Percentiles rank a stretch among this genome's conserved stretches.
phyloP scores from a whole-genome alignment of 2,113 vertebrate genomes.

The Romanogobio albipinnatus region DNA sequence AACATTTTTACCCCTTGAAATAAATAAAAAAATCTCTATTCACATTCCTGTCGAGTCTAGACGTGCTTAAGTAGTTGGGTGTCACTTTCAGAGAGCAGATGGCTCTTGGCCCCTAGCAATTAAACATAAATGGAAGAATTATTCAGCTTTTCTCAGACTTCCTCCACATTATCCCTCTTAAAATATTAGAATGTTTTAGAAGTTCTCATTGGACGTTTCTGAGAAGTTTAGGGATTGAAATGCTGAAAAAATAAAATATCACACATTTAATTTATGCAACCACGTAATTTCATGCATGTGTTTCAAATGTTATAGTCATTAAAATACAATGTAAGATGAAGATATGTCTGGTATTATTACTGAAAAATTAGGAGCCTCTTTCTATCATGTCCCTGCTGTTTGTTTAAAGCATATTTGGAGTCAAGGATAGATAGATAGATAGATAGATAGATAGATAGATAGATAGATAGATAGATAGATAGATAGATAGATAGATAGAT shows the following conservation, averaged over 20 bases:
- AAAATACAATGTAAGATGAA: no score
- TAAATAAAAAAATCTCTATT: slow-evolving; percentile 37
- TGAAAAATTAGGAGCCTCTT: no score
- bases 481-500: neutral
- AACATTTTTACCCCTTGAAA: slow-evolving; percentile 1
- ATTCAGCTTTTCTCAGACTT: neutral
- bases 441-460: neutral
- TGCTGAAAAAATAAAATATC: neutral
- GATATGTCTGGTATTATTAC: no score
- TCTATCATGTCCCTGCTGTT: no score
- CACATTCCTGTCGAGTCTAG: slow-evolving; percentile 43
- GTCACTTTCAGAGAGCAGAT: slow-evolving; percentile 32
- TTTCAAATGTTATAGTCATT: no score
- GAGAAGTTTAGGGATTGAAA: neutral
- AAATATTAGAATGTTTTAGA: neutral
- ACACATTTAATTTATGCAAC: neutral
- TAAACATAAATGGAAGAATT: slow-evolving; percentile 12
- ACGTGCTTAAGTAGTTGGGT: slow-evolving; percentile 31
- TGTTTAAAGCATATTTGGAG: no score
- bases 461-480: neutral
- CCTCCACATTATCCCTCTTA: neutral
- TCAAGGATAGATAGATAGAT: no score
- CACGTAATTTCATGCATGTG: neutral
- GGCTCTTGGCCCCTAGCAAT: slow-evolving; percentile 14
- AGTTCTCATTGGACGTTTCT: neutral